phyloP scores from a whole-genome alignment of 92 coral and sea anemone genomes.

The Phenganax subtilis region DNA sequence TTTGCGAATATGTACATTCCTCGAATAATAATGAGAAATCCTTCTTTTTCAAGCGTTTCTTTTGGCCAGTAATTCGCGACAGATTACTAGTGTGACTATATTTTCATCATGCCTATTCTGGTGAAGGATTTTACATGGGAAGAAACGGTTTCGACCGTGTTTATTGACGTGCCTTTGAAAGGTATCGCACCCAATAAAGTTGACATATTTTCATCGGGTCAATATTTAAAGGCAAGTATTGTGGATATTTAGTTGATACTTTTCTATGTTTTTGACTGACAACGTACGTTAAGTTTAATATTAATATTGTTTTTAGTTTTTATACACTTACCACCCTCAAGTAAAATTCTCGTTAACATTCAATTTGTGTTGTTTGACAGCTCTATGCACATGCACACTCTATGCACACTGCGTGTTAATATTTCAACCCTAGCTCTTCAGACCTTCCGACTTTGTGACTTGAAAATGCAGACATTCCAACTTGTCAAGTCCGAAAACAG shows the following conservation, averaged over 20 bases:
- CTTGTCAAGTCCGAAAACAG: too few species aligned
- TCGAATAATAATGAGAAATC: neutral
- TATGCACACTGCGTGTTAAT: too few species aligned
- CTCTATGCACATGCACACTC: too few species aligned
- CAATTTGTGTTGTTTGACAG: neutral
- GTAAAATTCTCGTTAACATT: too few species aligned
- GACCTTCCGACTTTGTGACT: too few species aligned
- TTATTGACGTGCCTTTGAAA: slow-evolving; percentile 81
- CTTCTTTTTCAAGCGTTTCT: slow-evolving; percentile 2
- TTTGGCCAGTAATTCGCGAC: neutral
- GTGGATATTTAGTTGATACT: too few species aligned
- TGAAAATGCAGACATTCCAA: too few species aligned
- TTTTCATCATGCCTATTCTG: slow-evolving; percentile 66
- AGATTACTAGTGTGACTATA: slow-evolving; percentile 8
- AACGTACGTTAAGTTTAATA: too few species aligned
- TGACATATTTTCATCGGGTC: slow-evolving; percentile 85
- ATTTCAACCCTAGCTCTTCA: too few species aligned
- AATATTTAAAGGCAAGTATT: slow-evolving; percentile 72
- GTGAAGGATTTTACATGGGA: slow-evolving; percentile 92
- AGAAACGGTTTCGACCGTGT: slow-evolving; percentile 67
- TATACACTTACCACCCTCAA: too few species aligned
- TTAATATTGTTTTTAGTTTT: too few species aligned
- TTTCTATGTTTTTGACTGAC: neutral
- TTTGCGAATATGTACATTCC: too few species aligned
- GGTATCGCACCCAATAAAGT: slow-evolving; percentile 72